Base-by-base conservation (phyloP, 37 sponge, comb jelly and placozoan species). In the Hexactinellida sp. region DNA sequence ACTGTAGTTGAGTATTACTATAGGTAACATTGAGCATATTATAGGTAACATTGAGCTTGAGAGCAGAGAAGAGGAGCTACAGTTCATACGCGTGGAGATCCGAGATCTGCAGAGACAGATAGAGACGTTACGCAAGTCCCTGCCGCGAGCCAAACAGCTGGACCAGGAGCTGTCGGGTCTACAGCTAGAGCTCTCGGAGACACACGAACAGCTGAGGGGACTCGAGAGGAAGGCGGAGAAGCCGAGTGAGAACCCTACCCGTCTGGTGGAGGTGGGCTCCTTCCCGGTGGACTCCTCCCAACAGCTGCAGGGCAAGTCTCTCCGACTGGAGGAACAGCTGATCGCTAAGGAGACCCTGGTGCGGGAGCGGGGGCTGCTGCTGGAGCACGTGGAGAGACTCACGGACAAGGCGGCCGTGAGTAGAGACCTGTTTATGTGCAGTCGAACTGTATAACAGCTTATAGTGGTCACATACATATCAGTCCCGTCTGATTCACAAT, bases 351-450 rank as follows among this genome's bases (percentile, higher is more conserved):
- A 95, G 84, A 90, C 91, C 84, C 87, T 86, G 71, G 83, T 92
- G 24, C 85, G 94, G 82, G 99, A 98, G 90, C 95, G 92, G 63
- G 99, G 95, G 82, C 91, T 98, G 24, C 86, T 98, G 16, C 47
- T 90, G 38, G 99, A 98, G 38, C 97, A 98, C 54, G 91, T 95
- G n/a, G 54, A 83, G 23, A 88, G 94, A 38, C 88, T 98, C 16
- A 89, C 89, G 34, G 96, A 90, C 0, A 54, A 93, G 28, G 89
- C 88, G 36, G n/a, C n/a, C n/a, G n/a, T n/a, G n/a, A n/a, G n/a
- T n/a, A n/a, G n/a, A n/a, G n/a, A n/a, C n/a, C n/a, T n/a, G n/a
- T n/a, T n/a, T n/a, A n/a, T n/a, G n/a, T n/a, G n/a, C n/a, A n/a
- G n/a, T n/a, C n/a, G n/a, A n/a, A n/a, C n/a, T n/a, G n/a, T n/a